phyloP scores from a whole-genome alignment of 2,113 vertebrate genomes.

The Lophius piscatorius region DNA sequence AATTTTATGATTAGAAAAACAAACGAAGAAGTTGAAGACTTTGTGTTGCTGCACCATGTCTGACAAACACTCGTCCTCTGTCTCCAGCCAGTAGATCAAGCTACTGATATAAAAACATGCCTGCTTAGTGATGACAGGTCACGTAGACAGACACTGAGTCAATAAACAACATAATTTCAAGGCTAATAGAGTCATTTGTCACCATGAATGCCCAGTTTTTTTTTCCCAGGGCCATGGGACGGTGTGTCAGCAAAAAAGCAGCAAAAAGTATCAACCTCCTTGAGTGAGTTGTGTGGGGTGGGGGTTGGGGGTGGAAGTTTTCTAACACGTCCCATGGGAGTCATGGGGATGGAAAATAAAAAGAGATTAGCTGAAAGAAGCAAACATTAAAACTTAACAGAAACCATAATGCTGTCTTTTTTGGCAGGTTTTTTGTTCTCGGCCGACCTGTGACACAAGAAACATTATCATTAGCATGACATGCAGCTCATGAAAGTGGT shows the following conservation, averaged over 20 bases:
- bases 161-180: constrained; percentile 45
- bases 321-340: too few species aligned
- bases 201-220: constrained; percentile 39
- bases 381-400: constrained; percentile 58
- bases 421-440: constrained; percentile 63
- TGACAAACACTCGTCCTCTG: constrained; percentile 34
- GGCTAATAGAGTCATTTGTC: constrained; percentile 44
- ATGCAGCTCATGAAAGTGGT: constrained; percentile 17
- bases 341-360: background rate
- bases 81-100: constrained; percentile 28
- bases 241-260: constrained; percentile 41
- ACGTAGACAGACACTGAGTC: constrained; percentile 38
- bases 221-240: constrained; percentile 3
- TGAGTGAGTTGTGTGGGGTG: constrained; percentile 12
- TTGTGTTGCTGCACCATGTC: constrained; percentile 22
- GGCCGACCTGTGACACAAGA: constrained; percentile 63
- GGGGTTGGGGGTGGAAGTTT: too few species aligned
- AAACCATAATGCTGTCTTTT: constrained; percentile 64
- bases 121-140: constrained; percentile 10
- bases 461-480: constrained; percentile 34
- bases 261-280: constrained; percentile 18
- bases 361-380: constrained; percentile 26
- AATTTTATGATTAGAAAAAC: constrained; percentile 21
- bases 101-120: constrained; percentile 19
- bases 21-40: constrained; percentile 8